phyloP scores from a whole-genome alignment of 1,140 invertebrate species.

The Latrodectus geometricus region DNA sequence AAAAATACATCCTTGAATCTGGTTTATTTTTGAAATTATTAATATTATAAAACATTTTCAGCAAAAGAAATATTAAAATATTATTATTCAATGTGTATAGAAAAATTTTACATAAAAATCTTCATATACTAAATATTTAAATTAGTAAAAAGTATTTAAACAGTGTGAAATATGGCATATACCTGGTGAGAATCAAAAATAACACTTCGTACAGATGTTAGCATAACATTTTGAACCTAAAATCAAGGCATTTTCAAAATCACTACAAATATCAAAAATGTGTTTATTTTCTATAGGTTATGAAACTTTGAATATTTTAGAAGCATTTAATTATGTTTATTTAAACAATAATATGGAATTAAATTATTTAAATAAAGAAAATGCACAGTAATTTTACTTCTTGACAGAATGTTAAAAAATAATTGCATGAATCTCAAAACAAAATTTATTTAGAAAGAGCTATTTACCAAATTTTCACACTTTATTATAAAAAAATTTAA shows the following conservation, averaged over 20 bases:
- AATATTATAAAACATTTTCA: not conserved
- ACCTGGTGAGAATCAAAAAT: slow-evolving; percentile 67
- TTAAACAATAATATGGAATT: too few species aligned
- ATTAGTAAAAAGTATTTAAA: not conserved
- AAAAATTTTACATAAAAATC: not conserved
- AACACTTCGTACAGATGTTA: slow-evolving; percentile 76
- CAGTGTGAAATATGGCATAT: slow-evolving; percentile 53
- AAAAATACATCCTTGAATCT: not conserved
- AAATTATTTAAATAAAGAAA: too few species aligned
- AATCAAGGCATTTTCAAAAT: not conserved
- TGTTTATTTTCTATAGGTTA: too few species aligned
- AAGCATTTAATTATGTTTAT: too few species aligned
- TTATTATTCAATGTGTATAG: not conserved
- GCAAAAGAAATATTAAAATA: not conserved
- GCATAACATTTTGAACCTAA: slow-evolving; percentile 76
- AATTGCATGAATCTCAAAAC: too few species aligned
- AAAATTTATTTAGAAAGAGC: too few species aligned
- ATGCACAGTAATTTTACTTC: too few species aligned
- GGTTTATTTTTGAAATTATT: not conserved
- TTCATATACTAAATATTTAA: too few species aligned
- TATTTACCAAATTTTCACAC: too few species aligned
- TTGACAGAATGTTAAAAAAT: slow-evolving; percentile 63
- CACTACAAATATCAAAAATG: too few species aligned
- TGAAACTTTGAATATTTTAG: too few species aligned
- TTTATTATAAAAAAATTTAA: slow-evolving; percentile 61